Percentiles rank a stretch among this genome's conserved stretches.
These are phyloP conservation scores for Pseudomyrmex cubaensis DNA, from an alignment of 1,140 invertebrate genomes.

Conservation along the genomic window DNA sequence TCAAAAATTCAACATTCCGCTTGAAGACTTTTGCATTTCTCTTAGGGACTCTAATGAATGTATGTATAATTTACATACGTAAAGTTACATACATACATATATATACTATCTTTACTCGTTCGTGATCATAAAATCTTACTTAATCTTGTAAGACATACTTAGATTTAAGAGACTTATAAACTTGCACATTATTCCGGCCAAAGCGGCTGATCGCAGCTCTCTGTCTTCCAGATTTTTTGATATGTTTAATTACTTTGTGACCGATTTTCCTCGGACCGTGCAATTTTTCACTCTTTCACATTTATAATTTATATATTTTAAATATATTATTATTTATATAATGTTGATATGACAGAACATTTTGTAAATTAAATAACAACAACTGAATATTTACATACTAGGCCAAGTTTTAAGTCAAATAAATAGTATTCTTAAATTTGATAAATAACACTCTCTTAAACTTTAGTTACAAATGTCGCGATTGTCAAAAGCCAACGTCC, in stretches of 20 bases:
- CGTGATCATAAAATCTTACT: background rate
- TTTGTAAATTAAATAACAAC: no score
- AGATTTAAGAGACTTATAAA: background rate
- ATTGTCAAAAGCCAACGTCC: no score
- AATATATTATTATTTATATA: background rate
- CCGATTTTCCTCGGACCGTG: background rate
- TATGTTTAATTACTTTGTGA: background rate
- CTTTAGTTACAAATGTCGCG: no score
- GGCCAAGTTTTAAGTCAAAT: no score
- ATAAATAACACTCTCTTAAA: no score
- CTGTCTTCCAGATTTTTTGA: background rate
- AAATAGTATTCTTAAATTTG: no score
- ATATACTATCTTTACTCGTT: background rate
- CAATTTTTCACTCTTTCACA: background rate
- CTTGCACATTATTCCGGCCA: background rate
- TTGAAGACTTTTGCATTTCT: background rate
- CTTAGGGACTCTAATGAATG: background rate
- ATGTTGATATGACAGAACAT: no score
- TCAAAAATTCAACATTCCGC: slow-evolving; percentile 9
- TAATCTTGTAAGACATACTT: background rate
- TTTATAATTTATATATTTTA: no score
- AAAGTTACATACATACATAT: background rate
- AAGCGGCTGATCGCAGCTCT: background rate
- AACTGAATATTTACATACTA: no score
- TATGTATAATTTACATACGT: background rate